Percentiles rank a stretch among this genome's conserved stretches.
These are phyloP conservation scores for Pedionomus torquatus DNA, from an alignment of 2,113 vertebrate genomes.

Conservation along the genomic window DNA sequence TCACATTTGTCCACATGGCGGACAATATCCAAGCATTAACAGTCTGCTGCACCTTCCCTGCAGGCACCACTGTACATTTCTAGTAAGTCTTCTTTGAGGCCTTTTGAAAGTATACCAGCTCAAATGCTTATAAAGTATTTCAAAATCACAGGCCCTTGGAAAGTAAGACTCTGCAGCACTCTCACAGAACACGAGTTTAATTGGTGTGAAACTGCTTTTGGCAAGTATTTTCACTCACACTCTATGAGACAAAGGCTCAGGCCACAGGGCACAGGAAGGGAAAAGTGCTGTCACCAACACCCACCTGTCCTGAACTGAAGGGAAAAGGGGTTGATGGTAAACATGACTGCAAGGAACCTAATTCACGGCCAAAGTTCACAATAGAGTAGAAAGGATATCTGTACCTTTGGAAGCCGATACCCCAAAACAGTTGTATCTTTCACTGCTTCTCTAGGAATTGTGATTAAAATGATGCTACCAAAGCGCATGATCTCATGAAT, in stretches of 20 bases:
- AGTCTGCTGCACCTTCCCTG: not conserved
- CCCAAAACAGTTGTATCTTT: slow-evolving; percentile 17
- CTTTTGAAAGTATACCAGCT: not conserved
- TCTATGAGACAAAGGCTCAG: not conserved
- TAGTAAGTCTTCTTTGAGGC: not conserved
- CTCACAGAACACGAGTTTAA: not conserved
- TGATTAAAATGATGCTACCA: slow-evolving; percentile 13
- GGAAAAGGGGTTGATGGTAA: not conserved
- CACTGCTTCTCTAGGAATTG: not conserved
- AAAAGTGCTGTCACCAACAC: not conserved
- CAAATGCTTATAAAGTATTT: not conserved
- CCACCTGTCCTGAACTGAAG: not conserved
- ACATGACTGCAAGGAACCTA: not conserved
- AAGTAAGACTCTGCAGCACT: not conserved
- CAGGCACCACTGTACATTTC: not conserved
- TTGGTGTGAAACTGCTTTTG: not conserved
- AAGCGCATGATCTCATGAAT: slow-evolving; percentile 48
- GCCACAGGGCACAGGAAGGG: not conserved
- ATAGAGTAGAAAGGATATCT: not conserved
- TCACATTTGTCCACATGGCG: not conserved
- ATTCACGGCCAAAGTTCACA: not conserved
- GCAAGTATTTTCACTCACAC: not conserved
- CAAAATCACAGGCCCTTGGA: not conserved
- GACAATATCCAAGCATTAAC: not conserved
- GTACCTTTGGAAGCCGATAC: slow-evolving; percentile 53